Percentiles rank a stretch among this genome's conserved stretches.
Evolutionary conservation across 2,113 vertebrate genomes (phyloP).

Genomic region (Limanda limanda): DNA sequence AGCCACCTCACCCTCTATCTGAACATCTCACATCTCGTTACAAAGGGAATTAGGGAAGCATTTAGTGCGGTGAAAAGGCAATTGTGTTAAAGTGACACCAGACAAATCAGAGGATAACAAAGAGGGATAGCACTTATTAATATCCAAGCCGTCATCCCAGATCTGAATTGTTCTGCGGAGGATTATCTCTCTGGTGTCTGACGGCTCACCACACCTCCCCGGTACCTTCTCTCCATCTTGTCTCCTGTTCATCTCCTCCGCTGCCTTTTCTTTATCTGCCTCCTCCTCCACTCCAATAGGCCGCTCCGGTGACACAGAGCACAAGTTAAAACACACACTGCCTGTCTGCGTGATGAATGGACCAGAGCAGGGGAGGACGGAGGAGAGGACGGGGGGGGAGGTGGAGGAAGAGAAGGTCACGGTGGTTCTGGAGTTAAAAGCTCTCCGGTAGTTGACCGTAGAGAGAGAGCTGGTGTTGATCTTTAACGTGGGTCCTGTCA

Average conservation of each 20-base stretch:
- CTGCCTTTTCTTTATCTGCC: constrained; percentile 39
- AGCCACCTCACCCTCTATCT: background rate
- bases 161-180: constrained; percentile 19
- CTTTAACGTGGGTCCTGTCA: constrained; percentile 46
- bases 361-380: constrained; percentile 27
- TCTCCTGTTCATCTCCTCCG: constrained; percentile 15
- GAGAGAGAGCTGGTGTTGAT: constrained; percentile 45
- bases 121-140: constrained; percentile 24
- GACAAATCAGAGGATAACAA: constrained; percentile 9
- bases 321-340: constrained; percentile 55
- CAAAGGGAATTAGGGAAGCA: constrained; percentile 12
- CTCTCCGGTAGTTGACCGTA: constrained; percentile 52
- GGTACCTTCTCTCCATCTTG: constrained; percentile 4
- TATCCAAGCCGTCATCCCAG: constrained; percentile 23
- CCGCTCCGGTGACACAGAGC: constrained; percentile 43
- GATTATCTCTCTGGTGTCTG: constrained; percentile 39
- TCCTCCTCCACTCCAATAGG: constrained; percentile 23
- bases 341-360: constrained; percentile 70
- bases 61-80: constrained; percentile 24
- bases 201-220: constrained; percentile 9
- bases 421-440: constrained; percentile 54
- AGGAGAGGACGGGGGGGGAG: constrained; percentile 20
- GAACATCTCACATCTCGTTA: constrained; percentile 16
- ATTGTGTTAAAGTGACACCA: constrained; percentile 25
- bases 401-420: constrained; percentile 64